Evolutionary conservation across 2,797 vertebrate genomes (phyloP).

Genomic region (Molossus alvarezi): DNA sequence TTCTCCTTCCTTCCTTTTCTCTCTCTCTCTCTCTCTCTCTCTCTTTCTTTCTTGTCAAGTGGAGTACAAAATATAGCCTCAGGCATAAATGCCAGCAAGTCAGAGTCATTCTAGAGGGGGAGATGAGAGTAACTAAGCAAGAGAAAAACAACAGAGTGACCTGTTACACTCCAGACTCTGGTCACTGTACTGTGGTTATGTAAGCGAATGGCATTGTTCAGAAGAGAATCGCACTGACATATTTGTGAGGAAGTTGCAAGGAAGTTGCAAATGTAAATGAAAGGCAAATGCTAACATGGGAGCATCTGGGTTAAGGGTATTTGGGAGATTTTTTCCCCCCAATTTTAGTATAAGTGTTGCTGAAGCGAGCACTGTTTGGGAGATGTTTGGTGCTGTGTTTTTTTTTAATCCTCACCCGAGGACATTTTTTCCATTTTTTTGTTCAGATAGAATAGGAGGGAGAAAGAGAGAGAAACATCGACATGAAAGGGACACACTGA

Average conservation of each 20-base stretch:
- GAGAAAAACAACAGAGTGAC: neutral
- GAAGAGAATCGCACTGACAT: neutral
- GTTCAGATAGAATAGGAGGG: no score
- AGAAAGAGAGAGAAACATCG: no score
- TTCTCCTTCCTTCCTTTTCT: no score
- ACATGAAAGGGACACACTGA: no score
- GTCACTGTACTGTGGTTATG: no score
- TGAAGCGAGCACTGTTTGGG: no score
- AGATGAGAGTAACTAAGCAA: neutral
- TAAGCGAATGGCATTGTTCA: neutral
- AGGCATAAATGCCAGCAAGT: neutral
- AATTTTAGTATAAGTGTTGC: no score
- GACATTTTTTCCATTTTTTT: no score
- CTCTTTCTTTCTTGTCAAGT: neutral
- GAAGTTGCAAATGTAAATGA: neutral
- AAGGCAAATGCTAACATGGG: neutral
- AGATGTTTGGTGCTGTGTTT: neutral
- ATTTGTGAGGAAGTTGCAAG: neutral
- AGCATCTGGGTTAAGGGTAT: neutral
- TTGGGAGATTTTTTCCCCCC: neutral
- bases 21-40: no score
- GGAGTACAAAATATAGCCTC: neutral
- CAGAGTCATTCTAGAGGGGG: neutral
- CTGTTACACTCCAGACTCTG: neutral
- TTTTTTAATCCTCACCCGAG: no score